Conservation (phyloP, 2,888 invertebrate species). For the Coenonympha glycerion region DNA sequence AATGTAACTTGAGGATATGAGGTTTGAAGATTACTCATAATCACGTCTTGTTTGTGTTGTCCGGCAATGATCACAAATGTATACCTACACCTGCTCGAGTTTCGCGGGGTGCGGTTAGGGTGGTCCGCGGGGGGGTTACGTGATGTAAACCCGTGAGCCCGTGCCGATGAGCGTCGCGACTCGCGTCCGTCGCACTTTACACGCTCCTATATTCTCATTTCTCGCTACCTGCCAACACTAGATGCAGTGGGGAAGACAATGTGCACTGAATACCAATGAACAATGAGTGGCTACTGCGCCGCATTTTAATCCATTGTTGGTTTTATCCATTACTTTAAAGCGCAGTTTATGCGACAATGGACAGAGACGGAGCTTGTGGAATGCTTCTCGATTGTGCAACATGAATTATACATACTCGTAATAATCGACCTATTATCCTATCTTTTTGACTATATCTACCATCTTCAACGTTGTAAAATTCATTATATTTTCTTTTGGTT, state of each 20-base stretch:
- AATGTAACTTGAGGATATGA: too few species aligned
- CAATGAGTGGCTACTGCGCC: conserved; percentile 15
- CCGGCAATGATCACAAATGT: not conserved
- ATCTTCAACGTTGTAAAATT: too few species aligned
- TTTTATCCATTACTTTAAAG: conserved; percentile 6
- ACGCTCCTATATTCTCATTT: conserved; percentile 15
- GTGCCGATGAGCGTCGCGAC: conserved; percentile 22
- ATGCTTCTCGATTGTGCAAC: conserved; percentile 5
- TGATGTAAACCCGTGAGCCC: conserved; percentile 19
- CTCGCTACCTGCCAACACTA: conserved; percentile 20
- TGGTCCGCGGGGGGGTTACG: conserved; percentile 12
- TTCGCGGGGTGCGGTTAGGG: conserved; percentile 17
- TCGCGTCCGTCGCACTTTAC: conserved; percentile 23
- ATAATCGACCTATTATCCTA: not conserved
- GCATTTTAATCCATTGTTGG: conserved; percentile 20
- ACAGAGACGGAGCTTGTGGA: not conserved
- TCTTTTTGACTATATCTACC: too few species aligned
- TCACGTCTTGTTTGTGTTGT: not conserved
- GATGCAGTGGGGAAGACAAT: conserved; percentile 15
- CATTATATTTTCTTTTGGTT: not conserved
- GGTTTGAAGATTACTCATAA: too few species aligned
- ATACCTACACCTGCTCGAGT: conserved; percentile 10
- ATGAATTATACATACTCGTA: not conserved
- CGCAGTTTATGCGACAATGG: conserved; percentile 6
- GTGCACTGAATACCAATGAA: conserved; percentile 26